Evolutionary conservation across 2,797 vertebrate genomes (phyloP).

Genomic region (Falco cherrug): DNA sequence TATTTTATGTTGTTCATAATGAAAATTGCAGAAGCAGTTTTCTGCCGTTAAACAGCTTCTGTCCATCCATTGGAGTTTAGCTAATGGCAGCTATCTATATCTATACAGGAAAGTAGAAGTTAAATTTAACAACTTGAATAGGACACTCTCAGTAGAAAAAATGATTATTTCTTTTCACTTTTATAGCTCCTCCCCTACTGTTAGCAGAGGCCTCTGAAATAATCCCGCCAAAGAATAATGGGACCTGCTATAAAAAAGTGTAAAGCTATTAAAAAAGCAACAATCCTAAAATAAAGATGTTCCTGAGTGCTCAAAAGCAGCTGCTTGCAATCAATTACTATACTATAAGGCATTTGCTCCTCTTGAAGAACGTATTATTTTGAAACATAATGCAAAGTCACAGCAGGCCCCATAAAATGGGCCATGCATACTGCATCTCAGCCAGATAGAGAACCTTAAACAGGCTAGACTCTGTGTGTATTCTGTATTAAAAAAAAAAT

Average conservation of each 20-base stretch:
- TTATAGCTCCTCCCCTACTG: conserved; percentile 16
- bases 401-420: conserved; percentile 1
- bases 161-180: neutral
- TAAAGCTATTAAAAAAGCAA: conserved; percentile 48
- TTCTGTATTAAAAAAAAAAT: neutral
- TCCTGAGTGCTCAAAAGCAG: conserved; percentile 55
- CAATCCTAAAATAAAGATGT: conserved; percentile 56
- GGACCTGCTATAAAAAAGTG: neutral
- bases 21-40: neutral
- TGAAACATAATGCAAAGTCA: conserved; percentile 67
- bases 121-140: conserved; percentile 12
- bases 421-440: neutral
- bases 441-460: conserved; percentile 48
- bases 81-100: neutral
- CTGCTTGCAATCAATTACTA: conserved; percentile 61
- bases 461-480: neutral
- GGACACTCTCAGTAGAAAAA: neutral
- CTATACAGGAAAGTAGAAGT: neutral
- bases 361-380: conserved; percentile 69
- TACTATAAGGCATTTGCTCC: conserved; percentile 21
- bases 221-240: conserved; percentile 30
- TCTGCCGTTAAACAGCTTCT: neutral
- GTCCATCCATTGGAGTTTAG: neutral
- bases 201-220: neutral
- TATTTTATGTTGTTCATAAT: neutral